Percentiles rank a stretch among this genome's conserved stretches.
These are phyloP conservation scores for Danio jaintianensis DNA, from an alignment of 2,797 vertebrate genomes.

Conservation along the genomic window DNA sequence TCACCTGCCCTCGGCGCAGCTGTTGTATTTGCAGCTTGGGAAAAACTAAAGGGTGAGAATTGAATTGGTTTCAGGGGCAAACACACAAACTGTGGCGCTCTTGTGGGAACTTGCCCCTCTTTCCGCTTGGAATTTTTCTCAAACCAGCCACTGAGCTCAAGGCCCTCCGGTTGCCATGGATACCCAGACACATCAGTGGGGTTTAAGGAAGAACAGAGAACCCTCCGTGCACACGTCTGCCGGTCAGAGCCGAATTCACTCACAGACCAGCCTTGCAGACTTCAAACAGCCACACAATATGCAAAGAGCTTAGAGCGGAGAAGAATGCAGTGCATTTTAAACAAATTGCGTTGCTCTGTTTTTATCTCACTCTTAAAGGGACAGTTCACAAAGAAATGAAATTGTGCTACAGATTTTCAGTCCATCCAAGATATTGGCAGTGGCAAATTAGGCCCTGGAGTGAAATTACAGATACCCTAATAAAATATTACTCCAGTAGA, in stretches of 20 bases:
- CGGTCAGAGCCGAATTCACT: slow-evolving; percentile 61
- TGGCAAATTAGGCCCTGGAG: too few species aligned
- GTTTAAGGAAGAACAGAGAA: slow-evolving; percentile 63
- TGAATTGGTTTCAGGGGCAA: slow-evolving; percentile 50
- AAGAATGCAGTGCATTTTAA: slow-evolving; percentile 60
- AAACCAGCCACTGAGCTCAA: slow-evolving; percentile 64
- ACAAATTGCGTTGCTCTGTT: slow-evolving; percentile 48
- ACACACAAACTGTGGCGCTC: slow-evolving; percentile 23
- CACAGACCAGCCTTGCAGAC: slow-evolving; percentile 62
- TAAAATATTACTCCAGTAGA: too few species aligned
- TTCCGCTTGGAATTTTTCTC: slow-evolving; percentile 61
- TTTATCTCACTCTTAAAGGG: slow-evolving; percentile 57
- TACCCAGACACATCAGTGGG: slow-evolving; percentile 67
- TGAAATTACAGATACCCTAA: too few species aligned
- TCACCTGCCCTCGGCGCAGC: slow-evolving; percentile 25
- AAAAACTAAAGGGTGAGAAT: slow-evolving; percentile 45
- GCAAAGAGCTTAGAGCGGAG: slow-evolving; percentile 44
- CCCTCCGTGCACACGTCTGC: slow-evolving; percentile 58
- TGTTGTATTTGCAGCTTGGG: slow-evolving; percentile 50
- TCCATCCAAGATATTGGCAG: too few species aligned
- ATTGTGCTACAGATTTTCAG: too few species aligned
- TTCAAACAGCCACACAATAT: slow-evolving; percentile 68
- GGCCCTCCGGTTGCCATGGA: slow-evolving; percentile 70
- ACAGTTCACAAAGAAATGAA: background rate
- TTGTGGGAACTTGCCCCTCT: slow-evolving; percentile 16